phyloP scores from a whole-genome alignment of 2,797 vertebrate species.

The Carcharodon carcharias region DNA sequence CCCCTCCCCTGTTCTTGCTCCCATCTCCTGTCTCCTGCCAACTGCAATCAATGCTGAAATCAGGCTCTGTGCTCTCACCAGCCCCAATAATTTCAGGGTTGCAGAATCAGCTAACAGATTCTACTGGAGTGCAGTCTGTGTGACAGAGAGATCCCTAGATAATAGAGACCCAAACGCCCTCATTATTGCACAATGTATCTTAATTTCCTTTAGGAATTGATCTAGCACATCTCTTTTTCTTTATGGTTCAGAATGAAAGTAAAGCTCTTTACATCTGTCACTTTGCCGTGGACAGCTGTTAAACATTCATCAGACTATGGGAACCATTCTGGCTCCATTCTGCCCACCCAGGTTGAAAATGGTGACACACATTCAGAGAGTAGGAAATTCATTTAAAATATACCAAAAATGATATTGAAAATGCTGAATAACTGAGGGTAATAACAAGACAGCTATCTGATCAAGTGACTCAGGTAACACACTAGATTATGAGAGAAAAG shows the following conservation, averaged over 20 bases:
- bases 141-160: not conserved
- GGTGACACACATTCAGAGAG: not conserved
- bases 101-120: not conserved
- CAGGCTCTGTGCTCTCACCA: not conserved
- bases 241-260: not conserved
- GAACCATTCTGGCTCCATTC: not conserved
- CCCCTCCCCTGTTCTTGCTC: no score
- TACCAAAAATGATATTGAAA: not conserved
- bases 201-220: not conserved
- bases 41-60: not conserved
- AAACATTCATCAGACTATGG: not conserved
- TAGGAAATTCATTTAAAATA: not conserved
- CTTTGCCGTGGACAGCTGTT: not conserved
- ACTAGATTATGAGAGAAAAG: not conserved
- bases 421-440: not conserved
- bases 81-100: not conserved
- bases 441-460: not conserved
- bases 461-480: not conserved
- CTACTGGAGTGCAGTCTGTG: not conserved
- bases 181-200: not conserved
- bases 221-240: not conserved
- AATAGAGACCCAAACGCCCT: not conserved
- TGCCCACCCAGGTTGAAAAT: not conserved
- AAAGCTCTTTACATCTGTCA: not conserved
- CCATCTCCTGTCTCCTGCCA: no score